phyloP scores from a whole-genome alignment of 1,140 invertebrate genomes.

The Ostrea edulis region DNA sequence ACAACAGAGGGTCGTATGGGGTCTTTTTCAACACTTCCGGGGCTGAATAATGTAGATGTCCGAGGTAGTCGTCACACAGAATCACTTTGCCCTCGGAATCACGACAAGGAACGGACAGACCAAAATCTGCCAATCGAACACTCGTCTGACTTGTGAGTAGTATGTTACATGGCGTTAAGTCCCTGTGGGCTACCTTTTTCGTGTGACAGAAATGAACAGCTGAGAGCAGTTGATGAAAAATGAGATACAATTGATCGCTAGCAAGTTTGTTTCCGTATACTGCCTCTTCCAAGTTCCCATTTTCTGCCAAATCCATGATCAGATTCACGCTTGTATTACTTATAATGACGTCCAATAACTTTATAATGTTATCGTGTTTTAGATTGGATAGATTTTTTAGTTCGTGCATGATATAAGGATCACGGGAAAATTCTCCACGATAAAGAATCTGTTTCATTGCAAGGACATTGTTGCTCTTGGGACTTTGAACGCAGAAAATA shows the following conservation, averaged over 20 bases:
- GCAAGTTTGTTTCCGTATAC: background rate
- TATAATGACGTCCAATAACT: constrained; percentile 46
- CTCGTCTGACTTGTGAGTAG: constrained; percentile 24
- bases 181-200: constrained; percentile 50
- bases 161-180: constrained; percentile 58
- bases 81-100: constrained; percentile 34
- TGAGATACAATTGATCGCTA: background rate
- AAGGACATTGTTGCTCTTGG: background rate
- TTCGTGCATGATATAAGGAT: constrained; percentile 52
- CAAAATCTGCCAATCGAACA: constrained; percentile 59
- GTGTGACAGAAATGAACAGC: constrained; percentile 55
- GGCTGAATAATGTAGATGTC: constrained; percentile 49
- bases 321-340: constrained; percentile 43
- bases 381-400: constrained; percentile 49
- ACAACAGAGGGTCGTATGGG: constrained; percentile 46
- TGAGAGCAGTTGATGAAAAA: constrained; percentile 46
- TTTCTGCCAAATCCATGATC: constrained; percentile 59
- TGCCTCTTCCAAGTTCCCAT: constrained; percentile 55
- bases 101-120: constrained; percentile 48
- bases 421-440: constrained; percentile 44
- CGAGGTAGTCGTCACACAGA: constrained; percentile 54
- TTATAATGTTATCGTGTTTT: constrained; percentile 53
- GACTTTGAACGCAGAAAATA: constrained; percentile 44
- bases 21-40: constrained; percentile 50
- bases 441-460: constrained; percentile 57